These are phyloP conservation scores for Pristionchus fissidentatus DNA, from an alignment of 2,888 invertebrate species.

Conservation along the genomic window DNA sequence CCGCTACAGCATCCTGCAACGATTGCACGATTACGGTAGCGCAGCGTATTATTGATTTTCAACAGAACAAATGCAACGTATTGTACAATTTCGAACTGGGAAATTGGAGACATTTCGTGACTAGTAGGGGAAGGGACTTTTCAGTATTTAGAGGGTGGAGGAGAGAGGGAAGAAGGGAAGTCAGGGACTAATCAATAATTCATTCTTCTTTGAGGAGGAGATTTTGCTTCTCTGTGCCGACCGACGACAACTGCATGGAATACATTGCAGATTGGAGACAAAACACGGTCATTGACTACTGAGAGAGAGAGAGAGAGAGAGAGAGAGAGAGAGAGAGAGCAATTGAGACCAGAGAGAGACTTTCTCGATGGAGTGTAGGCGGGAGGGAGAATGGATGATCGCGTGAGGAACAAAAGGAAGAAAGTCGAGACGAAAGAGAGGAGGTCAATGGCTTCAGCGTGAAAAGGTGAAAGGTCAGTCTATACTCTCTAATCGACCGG, in stretches of 20 bases:
- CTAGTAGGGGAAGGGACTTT: neutral
- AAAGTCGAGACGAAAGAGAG: too few relatives aligned
- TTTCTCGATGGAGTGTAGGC: neutral
- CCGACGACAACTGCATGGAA: too few relatives aligned
- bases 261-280: too few relatives aligned
- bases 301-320: too few relatives aligned
- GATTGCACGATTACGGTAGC: neutral
- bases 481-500: too few relatives aligned
- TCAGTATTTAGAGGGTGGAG: neutral
- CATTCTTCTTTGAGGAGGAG: neutral
- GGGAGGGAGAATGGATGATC: neutral
- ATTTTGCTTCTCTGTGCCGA: conserved; percentile 8
- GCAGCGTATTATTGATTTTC: neutral
- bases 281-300: too few relatives aligned
- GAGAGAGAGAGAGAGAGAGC: neutral
- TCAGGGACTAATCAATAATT: conserved; percentile 9
- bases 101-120: neutral
- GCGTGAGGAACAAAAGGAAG: neutral
- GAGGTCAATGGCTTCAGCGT: too few relatives aligned
- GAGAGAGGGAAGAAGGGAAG: neutral
- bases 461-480: too few relatives aligned
- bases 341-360: neutral
- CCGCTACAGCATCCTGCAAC: neutral
- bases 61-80: neutral
- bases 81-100: too few relatives aligned